These are phyloP conservation scores for Syngnathoides biaculeatus DNA, from an alignment of 2,113 vertebrate species.

Conservation along the genomic window DNA sequence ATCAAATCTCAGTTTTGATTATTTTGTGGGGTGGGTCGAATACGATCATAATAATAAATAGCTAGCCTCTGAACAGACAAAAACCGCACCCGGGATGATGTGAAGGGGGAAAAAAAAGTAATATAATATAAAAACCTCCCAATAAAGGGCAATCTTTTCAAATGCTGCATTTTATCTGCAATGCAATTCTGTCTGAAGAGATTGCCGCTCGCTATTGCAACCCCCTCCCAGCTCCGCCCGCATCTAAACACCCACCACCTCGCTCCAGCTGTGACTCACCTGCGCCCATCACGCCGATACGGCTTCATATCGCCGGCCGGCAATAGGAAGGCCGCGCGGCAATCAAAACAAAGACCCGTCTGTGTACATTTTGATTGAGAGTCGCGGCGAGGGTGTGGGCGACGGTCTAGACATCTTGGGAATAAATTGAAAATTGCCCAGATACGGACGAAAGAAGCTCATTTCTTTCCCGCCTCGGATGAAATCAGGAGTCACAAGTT, in stretches of 20 bases:
- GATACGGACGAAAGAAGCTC: constrained; percentile 31
- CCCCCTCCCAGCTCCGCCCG: constrained; percentile 13
- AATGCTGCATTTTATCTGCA: constrained; percentile 31
- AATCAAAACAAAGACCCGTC: constrained; percentile 45
- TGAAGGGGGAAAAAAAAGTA: background rate
- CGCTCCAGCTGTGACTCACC: constrained; percentile 29
- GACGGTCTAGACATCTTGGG: constrained; percentile 30
- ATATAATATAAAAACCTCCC: background rate
- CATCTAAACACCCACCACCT: constrained; percentile 24
- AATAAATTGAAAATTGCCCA: constrained; percentile 31
- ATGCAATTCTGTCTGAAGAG: constrained; percentile 32
- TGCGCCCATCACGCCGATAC: constrained; percentile 15
- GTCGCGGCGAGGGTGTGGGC: constrained; percentile 23
- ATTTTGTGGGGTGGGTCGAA: background rate
- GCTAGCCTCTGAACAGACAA: background rate
- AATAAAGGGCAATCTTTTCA: constrained; percentile 17
- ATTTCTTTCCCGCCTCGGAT: constrained; percentile 35
- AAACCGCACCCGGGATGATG: background rate
- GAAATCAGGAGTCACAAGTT: constrained; percentile 12
- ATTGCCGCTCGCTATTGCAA: constrained; percentile 23
- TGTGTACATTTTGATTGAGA: constrained; percentile 41
- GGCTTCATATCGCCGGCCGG: constrained; percentile 40
- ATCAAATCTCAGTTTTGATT: background rate
- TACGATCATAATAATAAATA: background rate
- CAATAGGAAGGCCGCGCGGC: constrained; percentile 33